These are phyloP conservation scores for Sebastes glaucus DNA, from an alignment of 2,797 vertebrate species.

Conservation along the genomic window DNA sequence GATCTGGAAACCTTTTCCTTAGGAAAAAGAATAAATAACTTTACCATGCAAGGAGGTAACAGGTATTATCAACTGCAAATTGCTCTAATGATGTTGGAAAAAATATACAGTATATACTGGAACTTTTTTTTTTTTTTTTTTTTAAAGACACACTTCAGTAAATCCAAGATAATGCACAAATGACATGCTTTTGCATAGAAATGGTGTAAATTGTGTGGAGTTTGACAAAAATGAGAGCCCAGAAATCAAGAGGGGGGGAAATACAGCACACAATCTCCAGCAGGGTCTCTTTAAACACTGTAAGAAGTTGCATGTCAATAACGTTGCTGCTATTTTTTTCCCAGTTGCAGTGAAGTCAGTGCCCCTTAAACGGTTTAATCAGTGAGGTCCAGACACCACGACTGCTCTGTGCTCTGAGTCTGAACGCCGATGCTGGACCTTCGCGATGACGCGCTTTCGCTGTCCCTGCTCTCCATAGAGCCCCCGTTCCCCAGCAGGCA, in stretches of 20 bases:
- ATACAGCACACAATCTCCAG: constrained; percentile 49
- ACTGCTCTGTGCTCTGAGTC: constrained; percentile 81
- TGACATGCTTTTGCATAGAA: constrained; percentile 84
- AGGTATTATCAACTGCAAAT: constrained; percentile 58
- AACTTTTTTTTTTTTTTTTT: constrained; percentile 10
- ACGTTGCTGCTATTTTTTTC: neutral
- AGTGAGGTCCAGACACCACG: constrained; percentile 82
- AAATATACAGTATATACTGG: constrained; percentile 52
- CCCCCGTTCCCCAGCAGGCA: constrained; percentile 76
- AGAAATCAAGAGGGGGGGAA: constrained; percentile 7
- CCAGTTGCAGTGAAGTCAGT: neutral
- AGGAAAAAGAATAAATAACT: constrained; percentile 83
- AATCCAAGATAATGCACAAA: constrained; percentile 72
- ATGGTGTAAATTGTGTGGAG: constrained; percentile 49
- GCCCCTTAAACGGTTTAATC: constrained; percentile 60
- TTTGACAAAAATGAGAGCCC: constrained; percentile 52
- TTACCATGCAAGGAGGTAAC: constrained; percentile 83
- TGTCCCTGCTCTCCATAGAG: constrained; percentile 77
- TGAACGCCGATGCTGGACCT: constrained; percentile 77
- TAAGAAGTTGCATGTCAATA: constrained; percentile 28
- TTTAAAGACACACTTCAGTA: constrained; percentile 62
- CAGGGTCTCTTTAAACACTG: constrained; percentile 67
- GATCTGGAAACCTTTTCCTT: constrained; percentile 80
- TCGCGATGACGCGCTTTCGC: constrained; percentile 72
- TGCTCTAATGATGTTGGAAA: constrained; percentile 47